Conservation (phyloP, 2,797 vertebrate species). For the Acanthopagrus latus region DNA sequence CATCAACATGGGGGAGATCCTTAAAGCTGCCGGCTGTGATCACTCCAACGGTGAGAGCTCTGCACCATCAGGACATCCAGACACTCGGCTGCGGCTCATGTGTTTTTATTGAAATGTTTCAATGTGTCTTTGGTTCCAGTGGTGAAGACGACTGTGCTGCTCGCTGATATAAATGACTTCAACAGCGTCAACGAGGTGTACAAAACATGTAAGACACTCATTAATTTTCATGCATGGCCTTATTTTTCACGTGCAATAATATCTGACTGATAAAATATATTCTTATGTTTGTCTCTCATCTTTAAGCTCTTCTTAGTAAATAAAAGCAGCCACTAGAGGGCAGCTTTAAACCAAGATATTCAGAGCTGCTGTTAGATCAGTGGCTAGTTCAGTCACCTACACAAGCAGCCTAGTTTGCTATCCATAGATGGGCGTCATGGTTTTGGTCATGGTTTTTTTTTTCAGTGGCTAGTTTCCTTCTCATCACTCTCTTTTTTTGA, state of each 20-base stretch:
- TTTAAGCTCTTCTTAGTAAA: neutral
- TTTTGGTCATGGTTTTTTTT: neutral
- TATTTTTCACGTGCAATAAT: too few species aligned
- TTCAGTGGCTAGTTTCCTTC: neutral
- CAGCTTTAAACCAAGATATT: constrained; percentile 7
- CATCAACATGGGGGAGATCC: constrained; percentile 94
- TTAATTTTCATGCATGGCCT: neutral
- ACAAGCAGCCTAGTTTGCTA: neutral
- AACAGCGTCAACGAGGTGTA: constrained; percentile 93
- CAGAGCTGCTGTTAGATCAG: neutral
- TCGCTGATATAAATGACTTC: constrained; percentile 96
- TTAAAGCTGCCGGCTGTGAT: constrained; percentile 92
- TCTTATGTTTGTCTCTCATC: neutral
- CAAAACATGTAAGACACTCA: constrained; percentile 91
- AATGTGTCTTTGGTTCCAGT: constrained; percentile 84
- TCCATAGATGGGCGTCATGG: neutral
- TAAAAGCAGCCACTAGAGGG: constrained; percentile 50
- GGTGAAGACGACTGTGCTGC: constrained; percentile 95
- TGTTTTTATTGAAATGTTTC: neutral
- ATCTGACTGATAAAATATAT: neutral
- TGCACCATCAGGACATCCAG: rapidly evolving
- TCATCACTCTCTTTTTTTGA: neutral
- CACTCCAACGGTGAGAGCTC: constrained; percentile 90
- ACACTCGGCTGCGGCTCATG: neutral
- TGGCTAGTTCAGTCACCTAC: neutral